Base-by-base conservation (phyloP, 2,888 invertebrate species). In the Archips xylosteana region DNA sequence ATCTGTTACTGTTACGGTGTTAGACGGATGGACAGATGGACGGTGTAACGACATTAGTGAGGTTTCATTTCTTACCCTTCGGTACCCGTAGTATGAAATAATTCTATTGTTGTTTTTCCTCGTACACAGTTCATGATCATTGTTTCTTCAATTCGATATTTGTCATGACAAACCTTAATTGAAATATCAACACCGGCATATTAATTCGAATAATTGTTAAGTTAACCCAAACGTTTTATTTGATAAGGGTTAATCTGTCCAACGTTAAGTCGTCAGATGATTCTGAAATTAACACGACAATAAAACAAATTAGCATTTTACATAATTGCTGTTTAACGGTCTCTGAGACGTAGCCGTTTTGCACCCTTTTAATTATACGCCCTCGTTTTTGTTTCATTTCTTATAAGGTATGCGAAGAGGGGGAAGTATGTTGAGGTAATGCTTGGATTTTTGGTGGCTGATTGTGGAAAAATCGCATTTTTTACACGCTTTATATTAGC, bases 301-400 rank as follows among this genome's bases (percentile, higher is more conserved):
- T 78, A 76, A 79, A 82, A 32, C 81, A 78, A 82, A 77, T 83
- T 83, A 82, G 82, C 82, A 83, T 84, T 85, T 75, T 68, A 76
- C 75, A 75, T 76, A 78, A 80, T 79, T 80, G 80, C 78, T 79
- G 80, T 76, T 78, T 75, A 78, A 78, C 77, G 74, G 73, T 77
- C 76, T 78, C 71, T 73, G 79, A 82, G 82, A 82, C 80, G 80
- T 84, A 81, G 82, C 81, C 79, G 79, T 83, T 85, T 83, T 81
- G 83, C 81, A 83, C 82, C 78, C 79, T 81, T 85, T 87, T 84
- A 83, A 86, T 84, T 82, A 81, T 80, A 78, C 79, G 81, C 78
- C 81, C 80, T 76, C 75, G 79, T 82, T 84, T 82, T 84, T 78
- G 76, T 76, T 71, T 51, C 65, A 39, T 32, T 51, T 54, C 54